Percentiles rank a stretch among this genome's conserved stretches.
phyloP scores from a whole-genome alignment of 1,140 invertebrate species.

The Brachionus manjavacas region DNA sequence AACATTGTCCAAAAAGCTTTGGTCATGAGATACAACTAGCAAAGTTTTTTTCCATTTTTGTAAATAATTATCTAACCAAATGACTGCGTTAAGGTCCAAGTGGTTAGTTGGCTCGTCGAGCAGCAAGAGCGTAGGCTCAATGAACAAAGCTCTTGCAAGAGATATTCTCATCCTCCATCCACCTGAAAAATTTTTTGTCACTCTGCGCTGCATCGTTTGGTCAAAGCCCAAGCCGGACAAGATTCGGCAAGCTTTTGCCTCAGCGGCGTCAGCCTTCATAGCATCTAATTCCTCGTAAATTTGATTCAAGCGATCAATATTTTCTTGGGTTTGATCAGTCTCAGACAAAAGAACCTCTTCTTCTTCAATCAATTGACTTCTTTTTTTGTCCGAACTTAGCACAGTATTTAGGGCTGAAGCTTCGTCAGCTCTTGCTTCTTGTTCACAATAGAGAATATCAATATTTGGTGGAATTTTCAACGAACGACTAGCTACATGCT shows the following conservation, averaged over 20 bases:
- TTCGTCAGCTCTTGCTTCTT: conserved; percentile 90
- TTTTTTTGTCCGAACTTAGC: conserved; percentile 82
- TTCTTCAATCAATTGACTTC: conserved; percentile 74
- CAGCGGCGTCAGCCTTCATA: conserved; percentile 92
- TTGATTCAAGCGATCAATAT: conserved; percentile 74
- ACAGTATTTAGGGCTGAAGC: conserved; percentile 84
- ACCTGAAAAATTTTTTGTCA: conserved; percentile 92
- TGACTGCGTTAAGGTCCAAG: conserved; percentile 91
- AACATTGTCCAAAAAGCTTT: conserved; percentile 97
- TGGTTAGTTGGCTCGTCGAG: conserved; percentile 86
- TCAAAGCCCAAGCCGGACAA: conserved; percentile 93
- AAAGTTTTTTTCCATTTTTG: conserved; percentile 96
- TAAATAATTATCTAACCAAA: conserved; percentile 98
- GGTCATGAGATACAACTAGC: conserved; percentile 95
- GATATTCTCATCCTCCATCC: conserved; percentile 98
- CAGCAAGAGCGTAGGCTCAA: conserved; percentile 87
- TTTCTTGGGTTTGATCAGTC: conserved; percentile 60
- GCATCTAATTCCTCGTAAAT: conserved; percentile 90
- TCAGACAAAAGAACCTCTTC: conserved; percentile 70
- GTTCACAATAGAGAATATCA: conserved; percentile 95
- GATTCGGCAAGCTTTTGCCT: conserved; percentile 85
- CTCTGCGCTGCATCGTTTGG: conserved; percentile 82
- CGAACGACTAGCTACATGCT: conserved; percentile 79
- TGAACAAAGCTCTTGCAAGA: conserved; percentile 67
- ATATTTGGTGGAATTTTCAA: conserved; percentile 91